These are phyloP conservation scores for Lypha dubia DNA, from an alignment of 2,888 invertebrate species.

Conservation along the genomic window DNA sequence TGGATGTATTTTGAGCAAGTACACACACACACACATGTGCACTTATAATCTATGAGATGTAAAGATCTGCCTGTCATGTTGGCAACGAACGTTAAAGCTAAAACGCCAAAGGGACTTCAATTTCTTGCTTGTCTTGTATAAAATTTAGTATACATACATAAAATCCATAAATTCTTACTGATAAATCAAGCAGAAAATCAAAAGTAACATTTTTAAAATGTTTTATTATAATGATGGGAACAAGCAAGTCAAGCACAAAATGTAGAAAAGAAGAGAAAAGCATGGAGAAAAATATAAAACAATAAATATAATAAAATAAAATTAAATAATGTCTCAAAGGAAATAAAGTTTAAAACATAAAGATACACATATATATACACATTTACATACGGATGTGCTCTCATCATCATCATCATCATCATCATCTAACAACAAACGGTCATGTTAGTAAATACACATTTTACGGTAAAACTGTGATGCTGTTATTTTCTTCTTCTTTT, in stretches of 20 bases:
- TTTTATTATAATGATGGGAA: constrained; percentile 73
- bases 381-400: neutral
- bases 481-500: too few species aligned
- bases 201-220: constrained; percentile 74
- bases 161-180: constrained; percentile 76
- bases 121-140: constrained; percentile 36
- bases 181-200: constrained; percentile 80
- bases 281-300: neutral
- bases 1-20: neutral
- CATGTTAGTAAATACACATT: constrained; percentile 54
- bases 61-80: neutral
- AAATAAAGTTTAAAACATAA: constrained; percentile 73
- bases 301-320: constrained; percentile 12
- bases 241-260: constrained; percentile 53
- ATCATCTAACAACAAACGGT: too few species aligned
- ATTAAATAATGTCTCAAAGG: constrained; percentile 34
- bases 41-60: neutral
- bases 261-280: neutral
- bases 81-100: neutral
- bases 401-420: too few species aligned
- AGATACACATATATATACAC: neutral
- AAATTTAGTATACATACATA: constrained; percentile 58
- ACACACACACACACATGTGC: neutral
- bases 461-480: constrained; percentile 69
- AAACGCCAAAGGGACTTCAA: constrained; percentile 67